Base-by-base conservation (phyloP, 1,140 invertebrate genomes). In the Vollenhovia emeryi region DNA sequence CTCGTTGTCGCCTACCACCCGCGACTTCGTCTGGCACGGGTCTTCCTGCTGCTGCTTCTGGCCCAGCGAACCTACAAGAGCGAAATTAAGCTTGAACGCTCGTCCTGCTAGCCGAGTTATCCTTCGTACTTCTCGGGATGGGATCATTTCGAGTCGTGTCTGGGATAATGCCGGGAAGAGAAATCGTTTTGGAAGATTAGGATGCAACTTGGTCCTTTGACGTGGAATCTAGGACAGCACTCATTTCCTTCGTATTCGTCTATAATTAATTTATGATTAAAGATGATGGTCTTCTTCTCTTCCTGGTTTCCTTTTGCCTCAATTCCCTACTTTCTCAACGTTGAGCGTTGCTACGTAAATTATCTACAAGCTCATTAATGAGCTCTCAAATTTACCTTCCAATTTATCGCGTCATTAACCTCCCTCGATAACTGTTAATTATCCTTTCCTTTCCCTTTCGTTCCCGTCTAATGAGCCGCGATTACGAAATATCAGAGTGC, bases 11-110 rank as follows among this genome's bases (percentile, higher is more conserved):
- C 96, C 96, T 0, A 97, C 96, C 0, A 98, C 96, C 43, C 97
- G 95, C 0, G 96, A 95, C 94, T 98, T 98, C 3, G 95, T 96
- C 93, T 97, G 96, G 93, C 97, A 98, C 0, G 97, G 97, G 93
- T 98, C 97, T 88, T 97, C 97, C 89, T 97, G 95, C 74, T 95
- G 93, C 88, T 95, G 95, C 84, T 94, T 94, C 89, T 95, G 92
- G 50, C 88, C 92, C 18, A 84, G 33, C 27, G 92, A 86, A 73
- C 91, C 94, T 95, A 74, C 0, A 90, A 91, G 9, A 11, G 15
- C 24, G 1, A n/a, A 64, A n/a, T n/a, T n/a, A n/a, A 59, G 9
- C 3, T 24, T 48, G 11, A 79, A 50, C 21, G 8, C 36, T 78
- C 9, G 24, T 33, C 15, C 3, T 21, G 13, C 11, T 45, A 30